Percentiles rank a stretch among this genome's conserved stretches.
Evolutionary conservation across 2,888 invertebrate genomes (phyloP).

Genomic region (Tinea semifulvella): DNA sequence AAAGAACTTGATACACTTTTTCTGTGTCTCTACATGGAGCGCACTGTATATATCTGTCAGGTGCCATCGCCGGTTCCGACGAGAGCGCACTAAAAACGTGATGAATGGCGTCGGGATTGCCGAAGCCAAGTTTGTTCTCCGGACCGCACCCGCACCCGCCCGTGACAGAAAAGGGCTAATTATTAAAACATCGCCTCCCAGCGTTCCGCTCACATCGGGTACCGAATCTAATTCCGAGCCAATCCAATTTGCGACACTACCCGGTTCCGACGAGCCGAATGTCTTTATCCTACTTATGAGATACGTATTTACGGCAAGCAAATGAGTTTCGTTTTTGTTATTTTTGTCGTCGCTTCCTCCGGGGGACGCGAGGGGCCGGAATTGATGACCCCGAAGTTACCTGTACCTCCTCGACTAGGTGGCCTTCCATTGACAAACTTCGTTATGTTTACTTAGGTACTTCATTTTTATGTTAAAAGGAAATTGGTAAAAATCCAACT

Average conservation of each 20-base stretch:
- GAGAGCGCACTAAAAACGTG: conserved; percentile 7
- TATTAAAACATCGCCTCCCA: conserved; percentile 12
- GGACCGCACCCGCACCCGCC: conserved; percentile 8
- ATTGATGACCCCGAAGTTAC: conserved; percentile 14
- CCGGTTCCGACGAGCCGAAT: conserved; percentile 14
- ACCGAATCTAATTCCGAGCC: conserved; percentile 13
- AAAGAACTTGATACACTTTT: too few relatives aligned
- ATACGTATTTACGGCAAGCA: conserved; percentile 14
- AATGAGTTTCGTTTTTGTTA: conserved; percentile 14
- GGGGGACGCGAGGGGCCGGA: conserved; percentile 4
- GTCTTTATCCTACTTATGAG: conserved; percentile 15
- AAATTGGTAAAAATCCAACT: conserved; percentile 10
- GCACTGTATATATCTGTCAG: conserved; percentile 10
- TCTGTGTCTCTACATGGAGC: too few relatives aligned
- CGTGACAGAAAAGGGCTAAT: conserved; percentile 13
- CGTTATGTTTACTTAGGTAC: conserved; percentile 11
- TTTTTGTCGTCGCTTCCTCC: conserved; percentile 12
- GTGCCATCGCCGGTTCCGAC: conserved; percentile 3
- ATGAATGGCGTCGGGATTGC: conserved; percentile 7
- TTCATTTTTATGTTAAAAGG: conserved; percentile 12
- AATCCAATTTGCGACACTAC: conserved; percentile 15
- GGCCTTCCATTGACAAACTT: conserved; percentile 11
- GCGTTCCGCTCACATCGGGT: conserved; percentile 7
- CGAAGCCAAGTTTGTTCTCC: conserved; percentile 6
- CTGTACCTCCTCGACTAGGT: conserved; percentile 6